Evolutionary conservation across 2,888 invertebrate genomes (phyloP).

Genomic region (Lepidocyrtinus sp.): DNA sequence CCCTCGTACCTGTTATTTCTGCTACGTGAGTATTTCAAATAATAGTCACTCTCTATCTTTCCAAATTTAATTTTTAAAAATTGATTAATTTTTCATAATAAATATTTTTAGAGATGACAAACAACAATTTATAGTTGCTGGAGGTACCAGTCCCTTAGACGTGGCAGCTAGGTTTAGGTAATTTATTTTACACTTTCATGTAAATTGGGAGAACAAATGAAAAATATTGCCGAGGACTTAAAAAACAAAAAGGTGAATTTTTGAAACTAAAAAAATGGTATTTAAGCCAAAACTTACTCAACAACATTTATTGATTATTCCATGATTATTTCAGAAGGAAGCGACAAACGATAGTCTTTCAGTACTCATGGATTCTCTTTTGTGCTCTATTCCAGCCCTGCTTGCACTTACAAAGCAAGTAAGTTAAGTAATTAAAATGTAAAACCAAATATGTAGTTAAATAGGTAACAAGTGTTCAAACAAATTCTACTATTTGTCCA

Average conservation of each 20-base stretch:
- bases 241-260: background rate
- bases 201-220: conserved; percentile 91
- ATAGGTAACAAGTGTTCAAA: too few relatives aligned
- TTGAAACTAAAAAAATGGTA: too few relatives aligned
- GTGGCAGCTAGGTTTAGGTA: conserved; percentile 79
- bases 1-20: too few relatives aligned
- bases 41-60: too few relatives aligned
- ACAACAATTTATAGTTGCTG: conserved; percentile 76
- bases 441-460: too few relatives aligned
- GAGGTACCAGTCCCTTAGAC: conserved; percentile 86
- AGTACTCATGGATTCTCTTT: conserved; percentile 90
- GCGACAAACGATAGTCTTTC: conserved; percentile 96
- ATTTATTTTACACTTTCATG: conserved; percentile 83
- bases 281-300: too few relatives aligned
- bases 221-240: conserved; percentile 80
- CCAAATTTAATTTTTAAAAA: too few relatives aligned
- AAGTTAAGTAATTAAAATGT: conserved; percentile 71
- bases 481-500: too few relatives aligned
- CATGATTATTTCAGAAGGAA: conserved; percentile 80
- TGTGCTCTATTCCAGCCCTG: conserved; percentile 92
- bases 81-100: background rate
- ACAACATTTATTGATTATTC: too few relatives aligned
- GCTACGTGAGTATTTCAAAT: background rate
- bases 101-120: background rate
- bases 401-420: conserved; percentile 88